Percentiles rank a stretch among this genome's conserved stretches.
phyloP scores from a whole-genome alignment of 2,888 invertebrate genomes.

The Holacanthella duospinosa region DNA sequence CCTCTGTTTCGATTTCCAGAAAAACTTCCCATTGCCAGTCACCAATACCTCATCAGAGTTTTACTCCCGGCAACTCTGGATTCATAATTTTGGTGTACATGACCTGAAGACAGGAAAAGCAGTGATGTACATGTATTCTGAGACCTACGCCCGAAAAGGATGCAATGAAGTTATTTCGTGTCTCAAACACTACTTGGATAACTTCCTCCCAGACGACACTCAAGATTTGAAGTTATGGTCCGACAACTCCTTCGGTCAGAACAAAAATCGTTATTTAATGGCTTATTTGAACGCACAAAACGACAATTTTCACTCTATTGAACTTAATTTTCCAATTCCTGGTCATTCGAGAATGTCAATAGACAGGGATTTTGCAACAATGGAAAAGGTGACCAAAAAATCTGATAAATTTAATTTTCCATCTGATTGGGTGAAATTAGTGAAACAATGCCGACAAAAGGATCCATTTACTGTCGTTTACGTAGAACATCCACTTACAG shows the following conservation, averaged over 20 bases:
- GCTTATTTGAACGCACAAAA: conserved; percentile 5
- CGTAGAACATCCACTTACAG: too few relatives aligned
- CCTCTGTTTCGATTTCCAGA: conserved; percentile 19
- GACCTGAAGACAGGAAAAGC: conserved; percentile 10
- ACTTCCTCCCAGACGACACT: not conserved
- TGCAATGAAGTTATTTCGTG: conserved; percentile 12
- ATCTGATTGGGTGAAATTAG: too few relatives aligned
- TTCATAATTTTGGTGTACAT: conserved; percentile 15
- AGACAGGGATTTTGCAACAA: conserved; percentile 1
- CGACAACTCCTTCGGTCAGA: conserved; percentile 15
- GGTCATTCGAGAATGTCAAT: conserved; percentile 1
- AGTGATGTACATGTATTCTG: conserved; percentile 10
- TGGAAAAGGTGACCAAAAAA: not conserved
- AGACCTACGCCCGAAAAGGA: conserved; percentile 13
- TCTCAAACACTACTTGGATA: conserved; percentile 6
- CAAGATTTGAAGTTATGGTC: not conserved
- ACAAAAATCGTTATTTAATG: conserved; percentile 11
- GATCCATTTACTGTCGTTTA: too few relatives aligned
- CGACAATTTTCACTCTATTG: not conserved
- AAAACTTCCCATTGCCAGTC: conserved; percentile 19
- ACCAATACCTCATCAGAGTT: conserved; percentile 16
- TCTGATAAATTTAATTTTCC: not conserved
- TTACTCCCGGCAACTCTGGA: conserved; percentile 17
- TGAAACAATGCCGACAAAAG: too few relatives aligned
- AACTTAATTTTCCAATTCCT: not conserved